A percentile compares a stretch with the other conserved stretches of the same genome.
phyloP scores from a whole-genome alignment of 2,888 invertebrate species.

The Ectropis crepuscularia region DNA sequence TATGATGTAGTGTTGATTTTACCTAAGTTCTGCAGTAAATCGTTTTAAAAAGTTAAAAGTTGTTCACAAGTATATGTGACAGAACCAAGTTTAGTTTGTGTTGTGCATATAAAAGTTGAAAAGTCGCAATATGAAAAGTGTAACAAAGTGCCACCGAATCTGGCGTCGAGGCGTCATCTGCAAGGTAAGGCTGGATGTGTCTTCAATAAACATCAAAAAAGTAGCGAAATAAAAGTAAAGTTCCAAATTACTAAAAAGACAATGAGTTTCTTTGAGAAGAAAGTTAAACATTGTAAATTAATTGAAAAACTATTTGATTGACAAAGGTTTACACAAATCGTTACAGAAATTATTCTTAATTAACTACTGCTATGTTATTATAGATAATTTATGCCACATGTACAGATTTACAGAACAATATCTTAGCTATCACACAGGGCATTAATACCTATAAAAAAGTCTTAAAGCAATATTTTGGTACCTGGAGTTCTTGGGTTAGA shows the following conservation, averaged over 20 bases:
- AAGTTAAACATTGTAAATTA: background rate
- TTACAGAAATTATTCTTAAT: background rate
- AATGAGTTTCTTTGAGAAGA: background rate
- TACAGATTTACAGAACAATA: background rate
- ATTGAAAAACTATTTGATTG: too few species aligned
- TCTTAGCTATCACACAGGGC: too few species aligned
- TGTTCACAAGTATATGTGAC: constrained; percentile 82
- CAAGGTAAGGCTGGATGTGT: constrained; percentile 85
- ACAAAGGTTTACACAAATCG: constrained; percentile 10
- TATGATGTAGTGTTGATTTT: constrained; percentile 78
- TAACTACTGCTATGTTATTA: background rate
- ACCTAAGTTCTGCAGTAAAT: constrained; percentile 80
- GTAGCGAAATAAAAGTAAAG: constrained; percentile 59
- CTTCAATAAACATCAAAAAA: constrained; percentile 77
- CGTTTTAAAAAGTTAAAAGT: constrained; percentile 76
- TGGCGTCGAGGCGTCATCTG: constrained; percentile 81
- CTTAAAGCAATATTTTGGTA: too few species aligned
- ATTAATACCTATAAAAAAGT: too few species aligned
- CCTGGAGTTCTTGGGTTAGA: too few species aligned
- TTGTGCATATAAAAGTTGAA: constrained; percentile 80
- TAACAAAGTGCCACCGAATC: constrained; percentile 82
- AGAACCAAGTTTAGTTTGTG: constrained; percentile 83
- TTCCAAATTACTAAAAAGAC: background rate
- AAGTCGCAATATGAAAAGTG: constrained; percentile 83
- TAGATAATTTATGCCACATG: background rate